These are phyloP conservation scores for Noctua janthe DNA, from an alignment of 2,888 invertebrate species.

Conservation along the genomic window DNA sequence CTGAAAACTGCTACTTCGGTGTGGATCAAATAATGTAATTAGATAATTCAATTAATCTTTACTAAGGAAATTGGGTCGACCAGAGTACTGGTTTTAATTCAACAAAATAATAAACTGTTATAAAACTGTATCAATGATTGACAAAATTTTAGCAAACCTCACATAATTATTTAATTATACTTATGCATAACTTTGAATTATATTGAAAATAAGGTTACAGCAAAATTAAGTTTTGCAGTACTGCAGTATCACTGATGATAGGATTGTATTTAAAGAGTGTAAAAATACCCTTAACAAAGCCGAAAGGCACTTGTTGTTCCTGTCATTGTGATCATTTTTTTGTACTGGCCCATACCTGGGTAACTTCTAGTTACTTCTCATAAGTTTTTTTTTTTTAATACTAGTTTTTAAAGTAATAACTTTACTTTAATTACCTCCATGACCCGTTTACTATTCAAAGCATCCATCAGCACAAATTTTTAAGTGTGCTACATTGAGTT, in stretches of 20 bases:
- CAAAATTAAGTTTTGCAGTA: not conserved
- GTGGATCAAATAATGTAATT: not conserved
- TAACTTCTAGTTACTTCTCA: too few species aligned
- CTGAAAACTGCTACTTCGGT: not conserved
- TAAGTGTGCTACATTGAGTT: too few species aligned
- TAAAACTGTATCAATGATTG: not conserved
- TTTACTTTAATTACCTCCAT: too few species aligned
- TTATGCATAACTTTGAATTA: not conserved
- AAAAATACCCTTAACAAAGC: too few species aligned
- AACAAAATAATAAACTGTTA: not conserved
- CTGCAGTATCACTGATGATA: not conserved
- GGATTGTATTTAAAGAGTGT: not conserved
- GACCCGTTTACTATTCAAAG: too few species aligned
- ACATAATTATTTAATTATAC: not conserved
- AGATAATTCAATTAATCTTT: conserved; percentile 3
- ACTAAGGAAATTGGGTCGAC: not conserved
- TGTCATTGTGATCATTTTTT: too few species aligned
- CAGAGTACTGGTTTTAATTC: not conserved
- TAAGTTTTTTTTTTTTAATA: too few species aligned
- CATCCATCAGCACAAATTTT: too few species aligned
- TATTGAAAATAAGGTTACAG: not conserved
- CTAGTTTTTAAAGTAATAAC: too few species aligned
- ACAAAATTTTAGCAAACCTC: not conserved
- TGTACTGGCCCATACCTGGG: too few species aligned
- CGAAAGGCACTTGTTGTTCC: too few species aligned